These are phyloP conservation scores for Allacma fusca DNA, from an alignment of 2,888 invertebrate genomes.

Conservation along the genomic window DNA sequence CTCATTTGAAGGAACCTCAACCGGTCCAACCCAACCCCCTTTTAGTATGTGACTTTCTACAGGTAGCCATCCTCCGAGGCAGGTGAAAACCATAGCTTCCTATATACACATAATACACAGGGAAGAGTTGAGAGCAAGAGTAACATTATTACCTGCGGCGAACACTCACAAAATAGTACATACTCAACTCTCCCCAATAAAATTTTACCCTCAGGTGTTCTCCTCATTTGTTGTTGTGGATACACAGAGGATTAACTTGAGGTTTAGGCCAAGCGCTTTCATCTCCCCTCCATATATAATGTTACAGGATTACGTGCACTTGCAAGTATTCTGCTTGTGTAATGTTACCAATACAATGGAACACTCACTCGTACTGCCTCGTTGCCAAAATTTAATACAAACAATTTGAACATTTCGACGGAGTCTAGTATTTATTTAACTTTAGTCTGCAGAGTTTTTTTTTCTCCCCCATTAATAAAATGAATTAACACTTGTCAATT, in stretches of 20 bases:
- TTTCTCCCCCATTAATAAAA: not conserved
- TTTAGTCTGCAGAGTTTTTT: not conserved
- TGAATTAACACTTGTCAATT: too few relatives aligned
- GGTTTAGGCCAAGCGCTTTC: conserved; percentile 2
- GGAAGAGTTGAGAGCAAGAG: conserved; percentile 27
- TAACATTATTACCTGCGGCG: not conserved
- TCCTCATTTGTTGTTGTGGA: not conserved
- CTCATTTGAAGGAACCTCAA: not conserved
- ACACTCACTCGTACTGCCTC: not conserved
- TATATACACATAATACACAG: not conserved
- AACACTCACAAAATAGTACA: not conserved
- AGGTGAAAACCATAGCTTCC: conserved; percentile 9
- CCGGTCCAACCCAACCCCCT: conserved; percentile 21
- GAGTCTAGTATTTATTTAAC: too few relatives aligned
- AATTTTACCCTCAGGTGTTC: conserved; percentile 20
- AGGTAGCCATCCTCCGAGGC: not conserved
- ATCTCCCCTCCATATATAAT: not conserved
- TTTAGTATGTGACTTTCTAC: not conserved
- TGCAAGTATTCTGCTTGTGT: not conserved
- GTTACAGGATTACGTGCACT: conserved; percentile 7
- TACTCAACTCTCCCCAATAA: conserved; percentile 16
- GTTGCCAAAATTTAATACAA: conserved; percentile 10
- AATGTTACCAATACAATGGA: not conserved
- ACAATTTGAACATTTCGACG: not conserved
- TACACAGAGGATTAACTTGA: not conserved